Percentiles rank a stretch among this genome's conserved stretches.
Evolutionary conservation across 2,888 invertebrate genomes (phyloP).

Genomic region (Scelioninae gen. 2): DNA sequence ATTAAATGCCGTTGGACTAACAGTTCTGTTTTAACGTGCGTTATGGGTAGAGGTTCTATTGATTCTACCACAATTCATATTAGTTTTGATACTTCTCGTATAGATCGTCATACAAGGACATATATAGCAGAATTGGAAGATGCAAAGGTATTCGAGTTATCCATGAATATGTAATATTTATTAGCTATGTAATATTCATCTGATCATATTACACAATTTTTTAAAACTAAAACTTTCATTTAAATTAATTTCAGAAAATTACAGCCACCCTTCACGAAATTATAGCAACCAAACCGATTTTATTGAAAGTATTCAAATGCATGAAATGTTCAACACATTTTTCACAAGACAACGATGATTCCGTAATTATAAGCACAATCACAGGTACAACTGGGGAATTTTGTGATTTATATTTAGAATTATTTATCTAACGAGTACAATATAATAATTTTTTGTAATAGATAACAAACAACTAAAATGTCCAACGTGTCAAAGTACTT

Average conservation of each 20-base stretch:
- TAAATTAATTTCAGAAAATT: slow-evolving; percentile 72
- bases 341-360: slow-evolving; percentile 75
- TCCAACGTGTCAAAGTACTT: slow-evolving; percentile 79
- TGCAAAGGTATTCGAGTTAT: slow-evolving; percentile 78
- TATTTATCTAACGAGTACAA: no score
- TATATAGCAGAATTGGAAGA: slow-evolving; percentile 79
- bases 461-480: slow-evolving; percentile 73
- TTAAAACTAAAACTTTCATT: not conserved
- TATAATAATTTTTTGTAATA: slow-evolving; percentile 28
- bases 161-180: no score
- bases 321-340: slow-evolving; percentile 81
- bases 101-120: slow-evolving; percentile 78
- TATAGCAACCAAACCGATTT: slow-evolving; percentile 76
- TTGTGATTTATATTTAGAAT: not conserved
- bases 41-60: slow-evolving; percentile 72
- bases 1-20: slow-evolving; percentile 73
- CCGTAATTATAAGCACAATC: slow-evolving; percentile 50
- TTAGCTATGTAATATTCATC: no score
- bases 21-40: slow-evolving; percentile 70
- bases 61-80: slow-evolving; percentile 77
- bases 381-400: slow-evolving; percentile 62
- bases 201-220: not conserved
- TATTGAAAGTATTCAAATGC: slow-evolving; percentile 75
- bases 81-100: slow-evolving; percentile 80
- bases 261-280: slow-evolving; percentile 75